Evolutionary conservation across 2,888 invertebrate genomes (phyloP), one percentile per base, ranked within the genome.

Genomic region (Mechanitis messenoides): DNA sequence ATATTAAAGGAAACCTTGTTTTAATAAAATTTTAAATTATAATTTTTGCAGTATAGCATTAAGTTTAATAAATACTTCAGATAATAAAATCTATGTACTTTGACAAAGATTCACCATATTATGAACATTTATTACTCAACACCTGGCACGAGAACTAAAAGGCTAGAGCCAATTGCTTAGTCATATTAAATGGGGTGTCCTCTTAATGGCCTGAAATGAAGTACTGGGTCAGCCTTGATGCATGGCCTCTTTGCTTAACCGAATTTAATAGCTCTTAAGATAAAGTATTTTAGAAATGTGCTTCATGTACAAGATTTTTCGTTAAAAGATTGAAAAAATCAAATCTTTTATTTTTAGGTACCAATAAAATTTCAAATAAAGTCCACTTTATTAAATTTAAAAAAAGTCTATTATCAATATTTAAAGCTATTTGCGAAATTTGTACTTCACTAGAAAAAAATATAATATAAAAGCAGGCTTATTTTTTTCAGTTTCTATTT

Each of bases 171-270:
- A 66, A 66, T 66, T 64, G 64, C 63, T 66, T 66, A 66, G 64
- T 66, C 64, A 56, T 64, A 66, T 66, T 66, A 66, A 66, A 66
- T 66, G 66, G 66, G 59, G 66, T 66, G 66, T 66, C 66, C 66
- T 60, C 64, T 64, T 64, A 66, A 64, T 64, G 66, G 66, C 58
- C 50, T 59, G 64, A 64, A 66, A 64, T 64, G 66, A 66, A 66
- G 64, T 62, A 66, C 66, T 64, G 60, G 66, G 66, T 66, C 66
- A 66, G 61, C 53, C 60, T 59, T 66, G 66, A 66, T 62, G 62
- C 60, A 66, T 66, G 50, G 64, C 59, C 59, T 58, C 60, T 58
- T 42, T 56, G 56, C 56, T 64, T 54, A 56, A 64, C 55, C 56
- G 66, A 66, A 66, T 66, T 66, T 62, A 66, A 66, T 62, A 55